Percentiles rank a stretch among this genome's conserved stretches.
phyloP scores from a whole-genome alignment of 1,140 invertebrate genomes.

The Drosophila gunungcola region DNA sequence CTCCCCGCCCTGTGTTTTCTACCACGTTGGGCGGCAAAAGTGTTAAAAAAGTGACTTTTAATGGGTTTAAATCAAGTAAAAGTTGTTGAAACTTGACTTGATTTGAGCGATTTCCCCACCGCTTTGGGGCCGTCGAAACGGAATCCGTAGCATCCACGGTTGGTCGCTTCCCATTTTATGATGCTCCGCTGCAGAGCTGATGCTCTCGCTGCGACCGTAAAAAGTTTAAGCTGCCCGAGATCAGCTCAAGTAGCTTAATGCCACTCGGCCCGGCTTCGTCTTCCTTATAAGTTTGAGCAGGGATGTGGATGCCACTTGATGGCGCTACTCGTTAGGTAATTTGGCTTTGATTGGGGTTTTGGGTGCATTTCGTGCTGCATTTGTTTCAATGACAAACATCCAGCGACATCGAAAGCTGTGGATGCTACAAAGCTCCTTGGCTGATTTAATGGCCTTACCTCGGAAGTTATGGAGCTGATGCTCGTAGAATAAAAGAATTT shows the following conservation, averaged over 20 bases:
- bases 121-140: conserved; percentile 3
- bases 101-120: conserved; percentile 59
- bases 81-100: conserved; percentile 82
- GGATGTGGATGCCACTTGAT: conserved; percentile 60
- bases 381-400: conserved; percentile 77
- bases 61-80: conserved; percentile 83
- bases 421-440: conserved; percentile 7
- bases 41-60: conserved; percentile 83
- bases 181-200: conserved; percentile 54
- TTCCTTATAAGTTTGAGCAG: not conserved
- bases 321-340: conserved; percentile 78
- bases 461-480: not conserved
- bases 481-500: not conserved
- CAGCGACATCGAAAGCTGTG: conserved; percentile 46
- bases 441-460: conserved; percentile 35
- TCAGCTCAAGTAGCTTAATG: conserved; percentile 69
- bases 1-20: not conserved
- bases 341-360: conserved; percentile 79
- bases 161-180: conserved; percentile 62
- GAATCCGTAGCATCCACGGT: conserved; percentile 38
- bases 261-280: conserved; percentile 31
- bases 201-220: conserved; percentile 65
- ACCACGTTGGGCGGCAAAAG: conserved; percentile 57
- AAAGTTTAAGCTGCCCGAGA: conserved; percentile 76
- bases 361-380: conserved; percentile 74